Percentiles rank a stretch among this genome's conserved stretches.
These are phyloP conservation scores for Cephus runcator DNA, from an alignment of 2,888 invertebrate species.

Conservation along the genomic window DNA sequence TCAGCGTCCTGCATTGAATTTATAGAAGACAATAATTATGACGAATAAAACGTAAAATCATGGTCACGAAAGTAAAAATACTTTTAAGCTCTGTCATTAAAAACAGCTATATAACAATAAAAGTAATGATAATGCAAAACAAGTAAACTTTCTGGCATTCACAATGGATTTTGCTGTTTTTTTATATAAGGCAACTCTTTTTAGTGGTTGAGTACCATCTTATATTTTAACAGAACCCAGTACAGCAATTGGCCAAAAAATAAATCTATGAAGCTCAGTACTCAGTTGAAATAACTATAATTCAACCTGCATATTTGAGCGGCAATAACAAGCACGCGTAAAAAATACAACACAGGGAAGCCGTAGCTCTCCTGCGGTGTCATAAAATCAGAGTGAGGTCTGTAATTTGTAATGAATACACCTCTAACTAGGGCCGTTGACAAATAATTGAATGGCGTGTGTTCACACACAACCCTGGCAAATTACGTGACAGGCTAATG, in stretches of 20 bases:
- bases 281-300: not conserved
- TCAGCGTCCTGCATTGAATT: not conserved
- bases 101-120: no score
- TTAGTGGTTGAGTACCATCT: no score
- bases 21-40: no score
- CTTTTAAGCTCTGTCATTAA: no score
- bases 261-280: not conserved
- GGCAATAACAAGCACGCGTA: not conserved
- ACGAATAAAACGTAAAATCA: no score
- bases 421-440: constrained; percentile 50
- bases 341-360: not conserved
- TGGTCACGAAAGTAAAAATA: no score
- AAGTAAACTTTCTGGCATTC: no score
- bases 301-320: not conserved
- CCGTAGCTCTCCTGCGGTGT: constrained; percentile 36
- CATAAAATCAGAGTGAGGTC: constrained; percentile 45
- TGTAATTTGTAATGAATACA: constrained; percentile 61
- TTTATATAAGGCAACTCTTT: no score
- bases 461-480: not conserved
- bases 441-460: constrained; percentile 1
- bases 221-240: no score
- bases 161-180: no score
- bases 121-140: no score
- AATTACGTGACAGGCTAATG: constrained; percentile 6
- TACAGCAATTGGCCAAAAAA: not conserved